A percentile compares a stretch with the other conserved stretches of the same genome.
phyloP scores from a whole-genome alignment of 2,797 vertebrate genomes.

The Eptatretus atami region DNA sequence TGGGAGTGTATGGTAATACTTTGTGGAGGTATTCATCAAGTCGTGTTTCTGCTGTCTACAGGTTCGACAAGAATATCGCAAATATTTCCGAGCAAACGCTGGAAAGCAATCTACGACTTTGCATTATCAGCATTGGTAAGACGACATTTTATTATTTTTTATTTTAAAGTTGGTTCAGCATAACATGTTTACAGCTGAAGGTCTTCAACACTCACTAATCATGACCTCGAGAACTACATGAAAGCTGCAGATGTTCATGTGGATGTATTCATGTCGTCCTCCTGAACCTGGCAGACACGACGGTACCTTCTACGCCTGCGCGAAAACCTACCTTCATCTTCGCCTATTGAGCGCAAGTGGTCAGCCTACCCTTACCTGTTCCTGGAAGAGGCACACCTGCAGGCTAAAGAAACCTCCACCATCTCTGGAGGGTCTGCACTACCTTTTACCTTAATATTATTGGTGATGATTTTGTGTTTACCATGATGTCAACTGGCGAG shows the following conservation, averaged over 20 bases:
- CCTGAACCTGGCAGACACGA: conserved; percentile 12
- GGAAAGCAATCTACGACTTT: conserved; percentile 15
- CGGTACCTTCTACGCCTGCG: conserved; percentile 16
- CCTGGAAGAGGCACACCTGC: conserved; percentile 12
- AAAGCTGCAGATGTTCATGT: no score
- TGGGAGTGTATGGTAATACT: no score
- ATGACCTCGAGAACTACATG: no score
- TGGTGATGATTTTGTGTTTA: no score
- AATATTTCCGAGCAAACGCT: conserved; percentile 18
- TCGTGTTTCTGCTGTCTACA: conserved; percentile 7
- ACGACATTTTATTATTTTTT: no score
- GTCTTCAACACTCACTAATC: no score
- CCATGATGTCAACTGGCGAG: no score
- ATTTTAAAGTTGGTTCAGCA: no score
- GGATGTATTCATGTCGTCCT: no score
- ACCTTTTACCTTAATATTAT: neutral
- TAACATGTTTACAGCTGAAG: no score
- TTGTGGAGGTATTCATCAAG: no score
- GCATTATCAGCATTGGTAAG: conserved; percentile 10
- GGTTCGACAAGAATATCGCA: conserved; percentile 18
- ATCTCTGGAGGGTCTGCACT: conserved; percentile 18
- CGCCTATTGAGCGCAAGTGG: conserved; percentile 15
- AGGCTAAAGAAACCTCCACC: conserved; percentile 18
- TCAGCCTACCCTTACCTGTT: conserved; percentile 14
- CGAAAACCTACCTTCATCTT: conserved; percentile 14